Evolutionary conservation across 2,888 invertebrate species (phyloP), one percentile per base, ranked within the genome.

Genomic region (Cataglyphis rosenhaueri): DNA sequence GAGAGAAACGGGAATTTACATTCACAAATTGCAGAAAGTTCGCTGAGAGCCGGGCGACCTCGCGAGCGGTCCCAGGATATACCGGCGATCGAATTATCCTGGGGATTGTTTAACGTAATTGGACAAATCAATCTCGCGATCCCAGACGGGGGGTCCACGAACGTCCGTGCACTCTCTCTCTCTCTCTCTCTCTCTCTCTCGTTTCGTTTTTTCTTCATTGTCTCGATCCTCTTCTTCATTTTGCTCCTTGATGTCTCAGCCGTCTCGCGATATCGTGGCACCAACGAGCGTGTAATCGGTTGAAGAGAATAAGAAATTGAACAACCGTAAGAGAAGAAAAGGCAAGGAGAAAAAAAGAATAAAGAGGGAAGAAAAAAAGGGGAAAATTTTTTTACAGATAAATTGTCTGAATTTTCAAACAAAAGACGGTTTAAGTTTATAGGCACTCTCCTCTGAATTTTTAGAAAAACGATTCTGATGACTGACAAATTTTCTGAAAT

Each of bases 71-170:
- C 75, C 65, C 87, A 48, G 81, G 85, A 79, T 79, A 81, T 70
- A n/a, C 57, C 32, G 81, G 82, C 86, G 90, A 91, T 92, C 88
- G 88, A 90, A 90, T 91, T 90, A 89, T 89, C 86, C 81, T 74
- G 76, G 70, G 88, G 90, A 92, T 93, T 92, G 91, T 92, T 92
- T 92, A 92, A 89, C 89, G 91, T 93, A 92, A 93, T 93, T 93
- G 92, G 92, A 92, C 90, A 91, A 92, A 93, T 93, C 92, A 92
- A 93, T 93, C 92, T 88, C 86, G 81, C 75, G 84, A 76, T 87
- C 91, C 62, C 90, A 79, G 88, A 82, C 85, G 85, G 90, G 88
- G 91, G 88, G 88, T 71, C 89, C 81, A 35, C 81, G 66, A 76
- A 79, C 84, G 85, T 85, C 78, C 78, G 66, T 74, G 52, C 76